A percentile compares a stretch with the other conserved stretches of the same genome.
Conservation (phyloP, 2,797 vertebrate genomes). For the Gouania willdenowi region DNA sequence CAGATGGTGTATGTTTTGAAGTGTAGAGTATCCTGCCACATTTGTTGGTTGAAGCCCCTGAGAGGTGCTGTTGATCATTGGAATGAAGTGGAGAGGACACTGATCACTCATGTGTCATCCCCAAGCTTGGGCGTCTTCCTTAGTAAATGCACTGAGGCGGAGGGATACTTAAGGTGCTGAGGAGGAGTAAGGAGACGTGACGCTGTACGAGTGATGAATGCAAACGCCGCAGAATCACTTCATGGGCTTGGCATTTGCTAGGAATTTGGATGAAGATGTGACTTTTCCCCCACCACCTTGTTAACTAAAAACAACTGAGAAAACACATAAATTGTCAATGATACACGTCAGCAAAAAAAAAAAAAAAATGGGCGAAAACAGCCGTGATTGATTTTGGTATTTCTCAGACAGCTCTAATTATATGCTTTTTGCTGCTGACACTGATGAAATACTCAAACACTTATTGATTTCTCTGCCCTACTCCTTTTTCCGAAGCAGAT, state of each 20-base stretch:
- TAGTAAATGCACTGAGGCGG: constrained; percentile 3
- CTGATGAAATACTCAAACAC: constrained; percentile 57
- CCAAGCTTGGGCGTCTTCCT: constrained; percentile 8
- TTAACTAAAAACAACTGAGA: constrained; percentile 33
- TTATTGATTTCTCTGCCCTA: constrained; percentile 51
- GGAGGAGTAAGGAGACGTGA: neutral
- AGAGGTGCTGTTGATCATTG: constrained; percentile 54
- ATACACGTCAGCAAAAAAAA: constrained; percentile 7
- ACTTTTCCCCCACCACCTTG: constrained; percentile 1
- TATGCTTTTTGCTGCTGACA: constrained; percentile 55
- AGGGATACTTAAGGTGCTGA: constrained; percentile 17
- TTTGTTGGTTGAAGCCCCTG: constrained; percentile 38
- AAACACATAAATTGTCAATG: constrained; percentile 25
- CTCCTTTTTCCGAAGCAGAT: constrained; percentile 40
- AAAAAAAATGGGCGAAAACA: constrained; percentile 6
- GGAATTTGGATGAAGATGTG: constrained; percentile 17
- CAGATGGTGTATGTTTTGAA: constrained; percentile 61
- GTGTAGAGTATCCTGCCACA: constrained; percentile 38
- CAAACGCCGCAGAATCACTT: constrained; percentile 9
- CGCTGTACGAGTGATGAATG: constrained; percentile 10
- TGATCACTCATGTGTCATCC: constrained; percentile 48
- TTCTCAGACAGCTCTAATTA: constrained; percentile 55
- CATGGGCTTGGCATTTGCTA: neutral
- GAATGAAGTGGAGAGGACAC: constrained; percentile 57
- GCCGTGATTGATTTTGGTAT: constrained; percentile 59